These are phyloP conservation scores for Caenorhabditis uteleia DNA, from an alignment of 2,888 invertebrate species.

Conservation along the genomic window DNA sequence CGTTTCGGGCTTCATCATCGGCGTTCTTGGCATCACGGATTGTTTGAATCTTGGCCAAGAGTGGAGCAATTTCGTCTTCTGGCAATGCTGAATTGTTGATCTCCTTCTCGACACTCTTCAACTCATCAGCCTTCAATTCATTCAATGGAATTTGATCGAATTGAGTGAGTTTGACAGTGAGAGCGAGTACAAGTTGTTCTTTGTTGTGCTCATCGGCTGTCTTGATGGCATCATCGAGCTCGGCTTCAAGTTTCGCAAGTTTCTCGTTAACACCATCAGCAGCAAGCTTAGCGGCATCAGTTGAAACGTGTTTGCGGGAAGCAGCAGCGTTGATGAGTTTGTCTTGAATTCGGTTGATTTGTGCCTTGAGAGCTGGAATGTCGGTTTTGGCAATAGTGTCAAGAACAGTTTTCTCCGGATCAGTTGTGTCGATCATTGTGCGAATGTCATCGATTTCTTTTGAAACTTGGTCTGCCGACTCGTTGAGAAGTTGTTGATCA, in stretches of 20 bases:
- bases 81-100: slow-evolving; percentile 8
- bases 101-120: slow-evolving; percentile 13
- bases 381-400: slow-evolving; percentile 1
- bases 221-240: slow-evolving; percentile 21
- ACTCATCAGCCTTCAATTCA: slow-evolving; percentile 14
- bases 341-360: slow-evolving; percentile 18
- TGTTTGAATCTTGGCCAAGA: not conserved
- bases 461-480: slow-evolving; percentile 31
- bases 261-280: slow-evolving; percentile 1
- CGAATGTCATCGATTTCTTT: slow-evolving; percentile 28
- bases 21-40: not conserved
- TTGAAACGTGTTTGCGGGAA: slow-evolving; percentile 19
- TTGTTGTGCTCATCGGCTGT: slow-evolving; percentile 23
- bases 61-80: slow-evolving; percentile 1
- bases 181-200: slow-evolving; percentile 21
- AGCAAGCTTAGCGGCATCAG: slow-evolving; percentile 5
- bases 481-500: slow-evolving; percentile 40
- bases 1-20: slow-evolving; percentile 16
- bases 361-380: slow-evolving; percentile 28
- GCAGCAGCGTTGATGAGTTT: slow-evolving; percentile 10
- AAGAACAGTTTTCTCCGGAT: slow-evolving; percentile 2
- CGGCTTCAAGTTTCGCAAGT: not conserved
- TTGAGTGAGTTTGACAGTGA: slow-evolving; percentile 21
- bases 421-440: not conserved
- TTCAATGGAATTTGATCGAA: slow-evolving; percentile 14